These are phyloP conservation scores for Amphiprion ocellaris DNA, from an alignment of 2,113 vertebrate genomes.

Conservation along the genomic window DNA sequence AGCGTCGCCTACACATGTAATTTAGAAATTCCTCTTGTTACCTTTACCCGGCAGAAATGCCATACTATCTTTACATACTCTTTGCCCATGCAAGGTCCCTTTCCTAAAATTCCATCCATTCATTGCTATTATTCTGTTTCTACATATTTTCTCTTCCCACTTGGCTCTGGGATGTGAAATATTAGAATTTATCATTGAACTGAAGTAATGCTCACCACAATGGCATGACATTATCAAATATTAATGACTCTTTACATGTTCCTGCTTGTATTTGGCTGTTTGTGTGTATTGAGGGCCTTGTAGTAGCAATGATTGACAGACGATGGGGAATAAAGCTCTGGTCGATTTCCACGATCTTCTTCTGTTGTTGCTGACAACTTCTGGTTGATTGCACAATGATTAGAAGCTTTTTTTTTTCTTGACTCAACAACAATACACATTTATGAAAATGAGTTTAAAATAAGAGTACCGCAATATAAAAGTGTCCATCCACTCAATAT, in stretches of 20 bases:
- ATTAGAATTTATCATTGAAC: constrained; percentile 29
- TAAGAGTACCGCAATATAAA: neutral
- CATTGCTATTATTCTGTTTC: constrained; percentile 13
- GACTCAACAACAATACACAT: constrained; percentile 3
- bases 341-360: constrained; percentile 19
- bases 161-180: constrained; percentile 14
- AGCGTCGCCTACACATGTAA: constrained; percentile 61
- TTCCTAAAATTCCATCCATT: constrained; percentile 34
- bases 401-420: neutral
- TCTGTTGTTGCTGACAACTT: constrained; percentile 49
- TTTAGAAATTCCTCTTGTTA: constrained; percentile 70
- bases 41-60: constrained; percentile 51
- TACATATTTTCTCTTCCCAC: constrained; percentile 16
- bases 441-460: constrained; percentile 25
- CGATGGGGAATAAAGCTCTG: constrained; percentile 43
- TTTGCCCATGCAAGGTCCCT: neutral
- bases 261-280: constrained; percentile 41
- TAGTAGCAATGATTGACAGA: constrained; percentile 45
- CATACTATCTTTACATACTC: constrained; percentile 49
- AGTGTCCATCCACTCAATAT: neutral
- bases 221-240: constrained; percentile 48
- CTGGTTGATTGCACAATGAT: constrained; percentile 44
- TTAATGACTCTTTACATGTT: constrained; percentile 56
- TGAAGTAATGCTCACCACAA: constrained; percentile 10
- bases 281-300: constrained; percentile 47